phyloP scores from a whole-genome alignment of 2,797 vertebrate species.

The Amblyopsis hoosieri region DNA sequence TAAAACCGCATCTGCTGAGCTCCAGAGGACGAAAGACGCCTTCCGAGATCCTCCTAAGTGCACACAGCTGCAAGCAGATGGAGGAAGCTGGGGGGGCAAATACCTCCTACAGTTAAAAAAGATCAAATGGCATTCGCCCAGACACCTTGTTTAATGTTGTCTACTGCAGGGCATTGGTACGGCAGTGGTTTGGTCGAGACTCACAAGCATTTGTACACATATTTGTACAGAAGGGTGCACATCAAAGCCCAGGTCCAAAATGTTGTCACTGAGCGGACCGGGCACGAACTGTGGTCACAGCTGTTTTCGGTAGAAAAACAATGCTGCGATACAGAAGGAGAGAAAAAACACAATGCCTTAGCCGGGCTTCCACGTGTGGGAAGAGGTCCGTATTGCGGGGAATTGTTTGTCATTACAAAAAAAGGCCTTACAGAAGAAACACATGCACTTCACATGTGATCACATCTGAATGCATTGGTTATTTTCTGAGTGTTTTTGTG shows the following conservation, averaged over 20 bases:
- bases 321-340: constrained; percentile 40
- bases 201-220: constrained; percentile 35
- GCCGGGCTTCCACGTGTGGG: constrained; percentile 20
- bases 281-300: constrained; percentile 57
- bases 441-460: too few species aligned
- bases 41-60: constrained; percentile 43
- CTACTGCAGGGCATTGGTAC: constrained; percentile 2
- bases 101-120: constrained; percentile 35
- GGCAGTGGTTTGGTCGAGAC: constrained; percentile 16
- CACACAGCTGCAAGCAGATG: constrained; percentile 60
- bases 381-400: background rate
- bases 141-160: constrained; percentile 15
- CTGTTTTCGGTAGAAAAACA: constrained; percentile 58
- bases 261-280: constrained; percentile 63
- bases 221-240: constrained; percentile 40
- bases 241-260: constrained; percentile 63
- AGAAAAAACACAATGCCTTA: constrained; percentile 40
- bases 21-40: constrained; percentile 49
- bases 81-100: constrained; percentile 42
- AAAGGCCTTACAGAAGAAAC: background rate
- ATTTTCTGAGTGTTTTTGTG: constrained; percentile 1
- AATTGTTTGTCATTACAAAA: too few species aligned
- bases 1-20: constrained; percentile 45
- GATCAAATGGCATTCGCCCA: constrained; percentile 41
- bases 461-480: too few species aligned